These are phyloP conservation scores for Columba livia DNA, from an alignment of 2,113 vertebrate species.

Conservation along the genomic window DNA sequence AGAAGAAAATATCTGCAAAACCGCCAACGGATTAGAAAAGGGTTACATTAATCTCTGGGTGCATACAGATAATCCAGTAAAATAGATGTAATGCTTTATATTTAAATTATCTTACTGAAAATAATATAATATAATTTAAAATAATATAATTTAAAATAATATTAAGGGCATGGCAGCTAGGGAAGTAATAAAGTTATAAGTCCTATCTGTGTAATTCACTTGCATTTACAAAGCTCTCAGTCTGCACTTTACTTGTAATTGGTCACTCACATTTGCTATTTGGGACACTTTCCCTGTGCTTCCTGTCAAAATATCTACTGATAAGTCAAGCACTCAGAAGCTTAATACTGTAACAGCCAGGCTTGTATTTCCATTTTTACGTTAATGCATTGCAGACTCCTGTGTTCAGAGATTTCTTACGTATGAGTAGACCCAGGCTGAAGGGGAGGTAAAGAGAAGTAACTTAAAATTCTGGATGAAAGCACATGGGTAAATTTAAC, in stretches of 20 bases:
- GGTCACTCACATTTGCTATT: slow-evolving; percentile 22
- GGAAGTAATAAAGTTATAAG: slow-evolving; percentile 5
- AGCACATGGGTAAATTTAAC: background rate
- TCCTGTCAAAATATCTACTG: slow-evolving; percentile 17
- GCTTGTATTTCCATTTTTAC: slow-evolving; percentile 32
- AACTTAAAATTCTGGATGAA: background rate
- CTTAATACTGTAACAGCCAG: background rate
- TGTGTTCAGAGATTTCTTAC: slow-evolving; percentile 11
- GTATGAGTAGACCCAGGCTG: background rate
- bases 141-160: background rate
- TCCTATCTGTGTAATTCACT: slow-evolving; percentile 10
- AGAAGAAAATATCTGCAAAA: background rate
- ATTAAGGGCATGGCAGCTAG: background rate
- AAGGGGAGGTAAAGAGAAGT: background rate
- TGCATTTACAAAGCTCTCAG: slow-evolving; percentile 42
- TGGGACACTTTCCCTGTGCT: background rate
- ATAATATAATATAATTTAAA: background rate
- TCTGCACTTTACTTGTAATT: slow-evolving; percentile 34
- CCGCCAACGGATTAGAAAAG: background rate
- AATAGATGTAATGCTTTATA: background rate
- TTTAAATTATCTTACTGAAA: background rate
- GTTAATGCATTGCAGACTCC: slow-evolving; percentile 11
- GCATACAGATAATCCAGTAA: background rate
- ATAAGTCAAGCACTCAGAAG: slow-evolving; percentile 29
- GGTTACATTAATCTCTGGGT: background rate